phyloP scores from a whole-genome alignment of 2,888 invertebrate species.

The Mimachlamys varia region DNA sequence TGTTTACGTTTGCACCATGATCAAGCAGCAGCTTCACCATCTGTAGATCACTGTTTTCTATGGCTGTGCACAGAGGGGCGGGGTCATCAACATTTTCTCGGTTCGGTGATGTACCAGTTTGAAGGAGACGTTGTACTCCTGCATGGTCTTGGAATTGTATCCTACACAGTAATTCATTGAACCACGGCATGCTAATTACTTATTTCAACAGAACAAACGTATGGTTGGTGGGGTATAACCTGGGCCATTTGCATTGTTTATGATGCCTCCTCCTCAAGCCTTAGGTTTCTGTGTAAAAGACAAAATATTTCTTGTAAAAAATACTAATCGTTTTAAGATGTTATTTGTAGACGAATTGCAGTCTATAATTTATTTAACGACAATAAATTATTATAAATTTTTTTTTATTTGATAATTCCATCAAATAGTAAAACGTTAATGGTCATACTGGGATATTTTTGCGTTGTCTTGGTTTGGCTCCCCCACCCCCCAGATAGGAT shows the following conservation, averaged over 20 bases:
- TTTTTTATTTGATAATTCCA: too few species aligned
- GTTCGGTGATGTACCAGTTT: neutral
- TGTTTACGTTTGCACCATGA: neutral
- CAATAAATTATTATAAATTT: too few species aligned
- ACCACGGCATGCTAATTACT: neutral
- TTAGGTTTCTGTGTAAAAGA: neutral
- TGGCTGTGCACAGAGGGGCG: neutral
- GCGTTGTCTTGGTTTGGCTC: too few species aligned
- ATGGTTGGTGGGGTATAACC: neutral
- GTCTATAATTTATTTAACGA: too few species aligned
- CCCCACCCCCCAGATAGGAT: too few species aligned
- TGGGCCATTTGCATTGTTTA: neutral
- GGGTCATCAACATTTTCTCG: neutral
- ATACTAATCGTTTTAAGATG: too few species aligned
- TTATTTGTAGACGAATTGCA: too few species aligned
- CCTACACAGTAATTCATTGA: neutral
- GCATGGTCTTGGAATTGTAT: neutral
- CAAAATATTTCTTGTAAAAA: too few species aligned
- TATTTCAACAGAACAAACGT: too few species aligned
- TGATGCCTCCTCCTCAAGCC: neutral
- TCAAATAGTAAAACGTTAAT: too few species aligned
- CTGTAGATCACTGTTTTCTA: neutral
- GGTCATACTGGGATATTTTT: too few species aligned
- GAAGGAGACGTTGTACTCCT: neutral
- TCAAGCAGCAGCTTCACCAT: neutral